Conservation (phyloP, 1,140 invertebrate genomes). For the Phthorimaea operculella region DNA sequence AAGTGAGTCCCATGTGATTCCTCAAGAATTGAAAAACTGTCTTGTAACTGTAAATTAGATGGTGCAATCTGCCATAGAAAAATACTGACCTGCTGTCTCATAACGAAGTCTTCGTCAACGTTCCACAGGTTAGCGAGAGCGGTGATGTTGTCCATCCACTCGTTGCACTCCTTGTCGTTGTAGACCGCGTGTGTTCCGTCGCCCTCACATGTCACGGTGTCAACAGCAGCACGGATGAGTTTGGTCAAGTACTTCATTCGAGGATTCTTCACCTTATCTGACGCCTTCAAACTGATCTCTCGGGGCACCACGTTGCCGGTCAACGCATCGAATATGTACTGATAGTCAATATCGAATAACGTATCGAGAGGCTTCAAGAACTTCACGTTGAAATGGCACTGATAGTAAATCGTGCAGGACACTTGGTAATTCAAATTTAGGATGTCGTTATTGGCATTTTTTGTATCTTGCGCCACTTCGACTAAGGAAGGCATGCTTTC, state of each 20-base stretch:
- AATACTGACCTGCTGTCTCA: slow-evolving; percentile 74
- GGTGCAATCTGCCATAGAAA: too few relatives aligned
- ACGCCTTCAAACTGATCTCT: slow-evolving; percentile 41
- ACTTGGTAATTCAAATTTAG: slow-evolving; percentile 84
- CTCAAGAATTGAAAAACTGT: too few relatives aligned
- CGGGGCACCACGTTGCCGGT: slow-evolving; percentile 34
- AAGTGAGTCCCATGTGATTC: too few relatives aligned
- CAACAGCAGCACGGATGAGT: slow-evolving; percentile 74
- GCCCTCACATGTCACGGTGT: slow-evolving; percentile 65
- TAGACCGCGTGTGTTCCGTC: slow-evolving; percentile 24
- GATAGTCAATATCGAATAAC: slow-evolving; percentile 77
- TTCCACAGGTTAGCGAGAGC: slow-evolving; percentile 83
- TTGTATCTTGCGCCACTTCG: slow-evolving; percentile 81
- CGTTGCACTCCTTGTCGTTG: slow-evolving; percentile 70
- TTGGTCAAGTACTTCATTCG: slow-evolving; percentile 74
- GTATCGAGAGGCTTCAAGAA: slow-evolving; percentile 76
- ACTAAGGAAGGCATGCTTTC: slow-evolving; percentile 75
- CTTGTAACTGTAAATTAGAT: too few relatives aligned
- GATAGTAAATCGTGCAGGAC: slow-evolving; percentile 78
- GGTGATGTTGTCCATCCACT: slow-evolving; percentile 78
- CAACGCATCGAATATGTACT: slow-evolving; percentile 50
- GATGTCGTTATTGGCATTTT: slow-evolving; percentile 78
- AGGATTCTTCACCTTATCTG: slow-evolving; percentile 65
- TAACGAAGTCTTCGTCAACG: slow-evolving; percentile 79
- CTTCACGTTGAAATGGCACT: slow-evolving; percentile 82